These are phyloP conservation scores for Marronus borbonicus DNA, from an alignment of 2,888 invertebrate species.

Conservation along the genomic window DNA sequence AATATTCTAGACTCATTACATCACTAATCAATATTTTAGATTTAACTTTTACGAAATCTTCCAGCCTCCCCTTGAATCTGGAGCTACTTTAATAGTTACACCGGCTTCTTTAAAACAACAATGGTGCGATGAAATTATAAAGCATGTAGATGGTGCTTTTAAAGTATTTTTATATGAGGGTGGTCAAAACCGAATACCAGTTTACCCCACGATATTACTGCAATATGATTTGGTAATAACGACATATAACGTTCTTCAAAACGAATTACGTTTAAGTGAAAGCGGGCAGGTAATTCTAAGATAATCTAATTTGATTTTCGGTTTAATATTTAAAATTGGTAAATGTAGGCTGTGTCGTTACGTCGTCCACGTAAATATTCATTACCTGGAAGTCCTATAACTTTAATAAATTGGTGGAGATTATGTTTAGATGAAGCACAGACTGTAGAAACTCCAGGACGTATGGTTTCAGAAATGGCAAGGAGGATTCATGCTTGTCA, in stretches of 20 bases:
- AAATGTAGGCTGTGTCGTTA: slow-evolving; percentile 61
- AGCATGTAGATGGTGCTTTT: slow-evolving; percentile 73
- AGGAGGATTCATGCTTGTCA: slow-evolving; percentile 74
- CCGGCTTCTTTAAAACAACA: slow-evolving; percentile 79
- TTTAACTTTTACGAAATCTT: slow-evolving; percentile 17
- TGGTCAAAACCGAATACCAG: slow-evolving; percentile 69
- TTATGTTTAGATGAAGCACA: slow-evolving; percentile 87
- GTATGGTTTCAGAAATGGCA: slow-evolving; percentile 78
- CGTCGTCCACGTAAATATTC: slow-evolving; percentile 77
- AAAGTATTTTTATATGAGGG: slow-evolving; percentile 74
- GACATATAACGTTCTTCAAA: slow-evolving; percentile 78
- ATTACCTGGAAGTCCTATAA: slow-evolving; percentile 78
- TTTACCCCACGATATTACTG: slow-evolving; percentile 77
- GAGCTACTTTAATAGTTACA: slow-evolving; percentile 81
- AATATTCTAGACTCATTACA: too few relatives aligned
- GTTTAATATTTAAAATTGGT: not conserved
- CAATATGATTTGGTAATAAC: slow-evolving; percentile 82
- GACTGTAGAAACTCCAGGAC: slow-evolving; percentile 78
- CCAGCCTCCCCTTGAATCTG: slow-evolving; percentile 72
- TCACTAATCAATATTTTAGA: too few relatives aligned
- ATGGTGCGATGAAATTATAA: slow-evolving; percentile 81
- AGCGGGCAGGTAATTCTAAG: slow-evolving; percentile 65
- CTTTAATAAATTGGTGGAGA: slow-evolving; percentile 83
- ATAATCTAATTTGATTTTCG: not conserved
- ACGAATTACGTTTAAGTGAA: slow-evolving; percentile 77